Conservation (phyloP, 2,888 invertebrate genomes). For the Odontothrips loti region DNA sequence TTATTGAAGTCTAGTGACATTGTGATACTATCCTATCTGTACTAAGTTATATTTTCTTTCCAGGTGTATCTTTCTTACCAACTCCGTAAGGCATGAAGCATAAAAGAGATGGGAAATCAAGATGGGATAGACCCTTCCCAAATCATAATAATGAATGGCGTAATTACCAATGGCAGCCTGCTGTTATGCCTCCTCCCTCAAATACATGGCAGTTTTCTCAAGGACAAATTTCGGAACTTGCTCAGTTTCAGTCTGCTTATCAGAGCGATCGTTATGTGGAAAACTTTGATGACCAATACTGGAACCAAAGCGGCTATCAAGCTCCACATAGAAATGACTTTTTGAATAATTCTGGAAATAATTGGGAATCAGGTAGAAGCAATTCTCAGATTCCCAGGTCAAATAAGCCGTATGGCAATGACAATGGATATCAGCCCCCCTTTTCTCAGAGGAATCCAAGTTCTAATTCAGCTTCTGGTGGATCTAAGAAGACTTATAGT, state of each 20-base stretch:
- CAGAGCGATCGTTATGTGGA: background rate
- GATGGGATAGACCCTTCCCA: no score
- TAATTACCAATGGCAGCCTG: no score
- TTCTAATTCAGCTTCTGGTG: background rate
- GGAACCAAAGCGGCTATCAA: background rate
- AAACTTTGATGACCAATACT: no score
- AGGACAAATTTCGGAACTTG: background rate
- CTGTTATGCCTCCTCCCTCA: no score
- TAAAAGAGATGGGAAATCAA: no score
- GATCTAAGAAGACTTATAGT: background rate
- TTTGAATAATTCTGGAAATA: background rate
- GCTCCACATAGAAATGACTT: background rate
- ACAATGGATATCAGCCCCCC: background rate
- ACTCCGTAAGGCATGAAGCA: no score
- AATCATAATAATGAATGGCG: no score
- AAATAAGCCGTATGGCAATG: background rate
- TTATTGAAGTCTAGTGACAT: no score
- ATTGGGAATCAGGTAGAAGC: background rate
- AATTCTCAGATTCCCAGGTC: background rate
- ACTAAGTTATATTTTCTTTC: no score
- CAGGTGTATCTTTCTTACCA: no score
- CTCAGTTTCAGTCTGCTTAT: background rate
- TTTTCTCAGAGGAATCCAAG: background rate
- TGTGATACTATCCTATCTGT: no score
- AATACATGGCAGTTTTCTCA: no score